A percentile compares a stretch with the other conserved stretches of the same genome.
Evolutionary conservation across 2,888 invertebrate genomes (phyloP).

Genomic region (Ophion ellenae): DNA sequence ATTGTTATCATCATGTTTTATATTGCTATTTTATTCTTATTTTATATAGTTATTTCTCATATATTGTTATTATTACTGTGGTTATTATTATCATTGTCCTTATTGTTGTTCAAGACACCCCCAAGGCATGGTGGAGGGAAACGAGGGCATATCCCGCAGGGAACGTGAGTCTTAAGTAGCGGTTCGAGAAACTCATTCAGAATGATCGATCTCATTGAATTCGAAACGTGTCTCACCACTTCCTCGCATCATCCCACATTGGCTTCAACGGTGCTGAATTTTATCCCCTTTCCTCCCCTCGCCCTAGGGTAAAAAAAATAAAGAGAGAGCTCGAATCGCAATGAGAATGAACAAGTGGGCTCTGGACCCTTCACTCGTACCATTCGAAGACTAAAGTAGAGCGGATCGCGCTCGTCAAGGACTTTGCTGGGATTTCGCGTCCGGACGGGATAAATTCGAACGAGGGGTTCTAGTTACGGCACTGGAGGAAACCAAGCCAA

Average conservation of each 20-base stretch:
- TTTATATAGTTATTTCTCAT: too few species aligned
- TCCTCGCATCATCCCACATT: neutral
- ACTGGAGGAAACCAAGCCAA: slow-evolving; percentile 18
- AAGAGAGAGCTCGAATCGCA: neutral
- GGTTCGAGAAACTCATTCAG: too few species aligned
- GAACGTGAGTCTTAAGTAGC: too few species aligned
- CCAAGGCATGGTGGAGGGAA: too few species aligned
- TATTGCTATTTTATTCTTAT: too few species aligned
- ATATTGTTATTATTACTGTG: too few species aligned
- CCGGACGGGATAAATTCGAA: neutral
- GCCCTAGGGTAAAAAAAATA: neutral
- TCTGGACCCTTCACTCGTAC: neutral
- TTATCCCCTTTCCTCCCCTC: neutral
- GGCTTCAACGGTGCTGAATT: neutral
- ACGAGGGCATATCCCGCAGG: too few species aligned
- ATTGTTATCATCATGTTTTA: too few species aligned
- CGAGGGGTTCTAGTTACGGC: slow-evolving; percentile 28
- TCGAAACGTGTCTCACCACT: neutral
- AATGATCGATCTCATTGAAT: neutral
- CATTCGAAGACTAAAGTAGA: neutral
- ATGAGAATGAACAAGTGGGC: neutral
- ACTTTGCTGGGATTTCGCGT: neutral
- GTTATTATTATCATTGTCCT: too few species aligned
- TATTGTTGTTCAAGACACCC: too few species aligned
- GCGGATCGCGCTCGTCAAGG: neutral